Evolutionary conservation across 2,113 vertebrate genomes (phyloP).

Genomic region (Sphyrna mokarran): DNA sequence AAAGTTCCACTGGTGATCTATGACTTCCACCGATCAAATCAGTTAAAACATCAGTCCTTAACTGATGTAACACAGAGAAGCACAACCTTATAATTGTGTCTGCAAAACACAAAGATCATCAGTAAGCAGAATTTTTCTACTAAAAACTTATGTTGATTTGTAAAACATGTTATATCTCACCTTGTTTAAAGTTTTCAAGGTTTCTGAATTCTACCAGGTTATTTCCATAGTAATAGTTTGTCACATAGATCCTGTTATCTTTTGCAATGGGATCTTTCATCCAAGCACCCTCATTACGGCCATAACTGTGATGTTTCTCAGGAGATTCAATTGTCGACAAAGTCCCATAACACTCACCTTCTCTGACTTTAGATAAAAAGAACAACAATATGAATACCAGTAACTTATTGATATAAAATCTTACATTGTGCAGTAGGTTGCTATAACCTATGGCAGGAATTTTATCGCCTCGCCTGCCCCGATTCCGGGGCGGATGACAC

Average conservation of each 20-base stretch:
- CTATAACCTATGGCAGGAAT: too few species aligned
- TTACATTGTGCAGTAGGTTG: not conserved
- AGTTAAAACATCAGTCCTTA: not conserved
- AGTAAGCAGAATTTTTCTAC: not conserved
- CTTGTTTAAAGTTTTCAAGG: constrained; percentile 93
- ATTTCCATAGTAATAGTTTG: constrained; percentile 97
- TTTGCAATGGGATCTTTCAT: constrained; percentile 89
- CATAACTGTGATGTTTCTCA: constrained; percentile 82
- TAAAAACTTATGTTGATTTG: not conserved
- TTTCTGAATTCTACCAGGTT: constrained; percentile 92
- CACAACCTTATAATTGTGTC: not conserved
- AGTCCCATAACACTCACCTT: constrained; percentile 79
- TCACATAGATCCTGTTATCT: constrained; percentile 86
- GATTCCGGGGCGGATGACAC: too few species aligned
- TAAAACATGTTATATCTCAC: constrained; percentile 49
- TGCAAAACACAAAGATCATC: not conserved
- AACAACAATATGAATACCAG: not conserved
- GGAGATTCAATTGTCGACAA: constrained; percentile 76
- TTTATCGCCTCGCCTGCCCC: too few species aligned
- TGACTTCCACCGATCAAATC: not conserved
- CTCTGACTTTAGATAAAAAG: constrained; percentile 57
- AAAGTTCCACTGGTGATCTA: not conserved
- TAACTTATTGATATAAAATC: not conserved
- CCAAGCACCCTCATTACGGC: constrained; percentile 92
- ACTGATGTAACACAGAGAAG: not conserved